Base-by-base conservation (phyloP, 2,888 invertebrate species). In the Drosophila sordidapex region DNA sequence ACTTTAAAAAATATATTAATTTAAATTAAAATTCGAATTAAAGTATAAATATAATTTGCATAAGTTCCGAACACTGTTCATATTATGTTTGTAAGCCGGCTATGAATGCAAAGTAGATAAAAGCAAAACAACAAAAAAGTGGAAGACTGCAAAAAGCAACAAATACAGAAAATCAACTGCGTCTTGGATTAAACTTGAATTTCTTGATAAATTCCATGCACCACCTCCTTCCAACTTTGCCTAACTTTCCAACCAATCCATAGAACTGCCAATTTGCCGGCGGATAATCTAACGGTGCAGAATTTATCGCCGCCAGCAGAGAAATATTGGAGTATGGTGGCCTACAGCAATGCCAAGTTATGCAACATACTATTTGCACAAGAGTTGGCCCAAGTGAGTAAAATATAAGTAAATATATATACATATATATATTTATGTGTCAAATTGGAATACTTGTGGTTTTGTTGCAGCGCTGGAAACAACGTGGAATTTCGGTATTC, bases 341-440 rank as follows among this genome's bases (percentile, higher is more conserved):
- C 97, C 1, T 99, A 99, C 92, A 98, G 98, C 91, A 96, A 97
- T 93, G 96, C 97, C 0, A 99, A 99, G 93, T 93, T 99, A 43
- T 98, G 97, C 91, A 98, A 98, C 93, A 94, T 98, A 58, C 94
- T 98, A 27, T 97, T 97, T 90, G 96, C 96, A 11, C 95, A 96
- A 90, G 97, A 97, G 93, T 93, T 98, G 62, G 95, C 97, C 58
- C 95, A 95, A 85, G 94, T 94, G 90, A 87, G 88, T 81, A 65
- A 68, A 36, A 2, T 11, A 4, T 33, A 5, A 13, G 4, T 15
- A 2, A 1, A 7, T 15, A 2, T 3, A 21, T 60, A 46, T 11
- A 33, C 25, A 35, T 21, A 7, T 25, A 2, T 3, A 21, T 60
- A 46, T 18, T 38, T 38, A 35, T 33, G n/a, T 15, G 7, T 18